Evolutionary conservation across 2,797 vertebrate species (phyloP).

Genomic region (Spheniscus humboldti): DNA sequence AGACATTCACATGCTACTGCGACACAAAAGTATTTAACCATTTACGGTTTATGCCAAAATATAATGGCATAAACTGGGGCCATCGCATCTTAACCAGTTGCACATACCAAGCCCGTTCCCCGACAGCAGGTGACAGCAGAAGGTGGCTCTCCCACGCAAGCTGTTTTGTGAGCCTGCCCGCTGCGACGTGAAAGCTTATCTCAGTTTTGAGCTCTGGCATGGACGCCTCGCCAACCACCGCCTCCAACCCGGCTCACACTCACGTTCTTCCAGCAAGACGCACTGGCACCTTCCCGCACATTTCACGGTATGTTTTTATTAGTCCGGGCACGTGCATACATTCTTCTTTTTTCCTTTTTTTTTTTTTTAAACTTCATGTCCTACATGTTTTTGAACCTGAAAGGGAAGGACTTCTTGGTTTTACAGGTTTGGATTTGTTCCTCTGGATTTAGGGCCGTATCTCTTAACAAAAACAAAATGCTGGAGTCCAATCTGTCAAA

Average conservation of each 20-base stretch:
- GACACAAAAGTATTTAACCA: neutral
- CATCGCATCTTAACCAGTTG: neutral
- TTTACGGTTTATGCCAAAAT: neutral
- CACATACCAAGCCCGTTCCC: neutral
- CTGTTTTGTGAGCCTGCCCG: neutral
- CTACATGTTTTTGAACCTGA: neutral
- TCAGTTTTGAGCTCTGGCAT: neutral
- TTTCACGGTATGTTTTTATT: neutral
- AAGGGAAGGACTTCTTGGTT: neutral
- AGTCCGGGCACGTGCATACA: neutral
- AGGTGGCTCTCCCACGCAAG: rapidly evolving
- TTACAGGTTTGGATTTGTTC: conserved; percentile 27
- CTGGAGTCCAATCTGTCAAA: neutral
- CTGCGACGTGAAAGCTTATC: neutral
- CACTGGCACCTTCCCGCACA: neutral
- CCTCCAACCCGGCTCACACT: neutral
- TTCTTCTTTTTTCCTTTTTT: neutral
- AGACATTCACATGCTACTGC: neutral
- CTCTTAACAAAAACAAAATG: conserved; percentile 36
- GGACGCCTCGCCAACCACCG: neutral
- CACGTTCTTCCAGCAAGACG: neutral
- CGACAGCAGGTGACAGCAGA: neutral
- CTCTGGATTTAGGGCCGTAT: neutral
- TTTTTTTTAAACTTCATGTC: neutral
- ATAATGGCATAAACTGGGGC: neutral